Evolutionary conservation across 2,113 vertebrate genomes (phyloP).

Genomic region (Aviceda subcristata): DNA sequence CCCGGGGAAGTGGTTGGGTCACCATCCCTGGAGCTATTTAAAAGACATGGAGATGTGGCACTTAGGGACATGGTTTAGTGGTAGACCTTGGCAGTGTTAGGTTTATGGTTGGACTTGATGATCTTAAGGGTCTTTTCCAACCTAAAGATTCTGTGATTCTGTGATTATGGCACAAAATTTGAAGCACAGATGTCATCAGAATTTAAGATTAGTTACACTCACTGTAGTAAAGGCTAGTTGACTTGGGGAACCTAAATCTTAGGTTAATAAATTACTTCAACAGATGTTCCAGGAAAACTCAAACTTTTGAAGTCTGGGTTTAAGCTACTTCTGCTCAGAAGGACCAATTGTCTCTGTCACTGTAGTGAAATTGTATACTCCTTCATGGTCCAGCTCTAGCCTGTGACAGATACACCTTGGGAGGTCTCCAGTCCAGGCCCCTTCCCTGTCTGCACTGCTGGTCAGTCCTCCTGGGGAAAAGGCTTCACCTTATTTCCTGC

Average conservation of each 20-base stretch:
- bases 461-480: background rate
- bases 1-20: too few relatives aligned
- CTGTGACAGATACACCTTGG: background rate
- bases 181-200: too few relatives aligned
- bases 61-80: too few relatives aligned
- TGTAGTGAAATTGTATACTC: background rate
- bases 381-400: background rate
- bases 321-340: background rate
- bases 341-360: background rate
- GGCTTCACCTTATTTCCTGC: background rate
- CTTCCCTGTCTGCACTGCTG: background rate
- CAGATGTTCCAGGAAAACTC: background rate
- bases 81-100: too few relatives aligned
- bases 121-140: background rate
- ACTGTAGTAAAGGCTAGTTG: too few relatives aligned
- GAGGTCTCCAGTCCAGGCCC: background rate
- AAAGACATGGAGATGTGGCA: too few relatives aligned
- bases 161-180: too few relatives aligned
- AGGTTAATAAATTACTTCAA: background rate
- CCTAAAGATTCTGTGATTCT: background rate
- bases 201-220: too few relatives aligned
- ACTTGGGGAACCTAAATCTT: too few relatives aligned
- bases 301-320: background rate
- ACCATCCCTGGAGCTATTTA: too few relatives aligned
- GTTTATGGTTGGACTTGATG: too few relatives aligned